Conservation (phyloP, 2,888 invertebrate species). For the Ormyrus labotus region DNA sequence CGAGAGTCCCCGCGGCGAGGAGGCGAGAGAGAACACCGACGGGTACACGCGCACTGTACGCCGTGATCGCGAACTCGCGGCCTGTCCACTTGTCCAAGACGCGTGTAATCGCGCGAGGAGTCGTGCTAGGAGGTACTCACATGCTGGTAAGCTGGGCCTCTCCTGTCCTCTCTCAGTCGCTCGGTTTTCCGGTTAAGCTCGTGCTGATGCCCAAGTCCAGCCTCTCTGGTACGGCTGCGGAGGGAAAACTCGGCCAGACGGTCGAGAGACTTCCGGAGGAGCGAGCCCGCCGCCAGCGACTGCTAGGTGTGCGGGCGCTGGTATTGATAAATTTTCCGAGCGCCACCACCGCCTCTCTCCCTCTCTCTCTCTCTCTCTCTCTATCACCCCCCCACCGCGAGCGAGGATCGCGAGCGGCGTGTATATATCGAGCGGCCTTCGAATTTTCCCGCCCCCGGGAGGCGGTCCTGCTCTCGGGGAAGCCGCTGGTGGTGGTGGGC, state of each 20-base stretch:
- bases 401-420: not conserved
- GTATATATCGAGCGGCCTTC: not conserved
- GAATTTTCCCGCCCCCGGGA: not conserved
- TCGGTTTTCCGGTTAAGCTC: not conserved
- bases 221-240: not conserved
- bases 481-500: no score
- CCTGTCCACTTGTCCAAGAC: not conserved
- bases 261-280: conserved; percentile 49
- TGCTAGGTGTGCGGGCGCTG: conserved; percentile 64
- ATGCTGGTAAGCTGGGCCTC: not conserved
- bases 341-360: conserved; percentile 10
- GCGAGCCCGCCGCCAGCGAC: conserved; percentile 65
- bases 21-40: not conserved
- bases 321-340: conserved; percentile 67
- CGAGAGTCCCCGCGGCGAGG: not conserved
- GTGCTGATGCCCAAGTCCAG: not conserved
- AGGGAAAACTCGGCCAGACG: no score
- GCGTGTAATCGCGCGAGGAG: not conserved
- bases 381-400: no score
- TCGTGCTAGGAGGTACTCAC: conserved; percentile 5
- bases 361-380: no score
- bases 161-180: not conserved
- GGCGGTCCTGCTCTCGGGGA: not conserved
- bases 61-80: no score
- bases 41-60: no score